phyloP scores from a whole-genome alignment of 2,113 vertebrate genomes.

The Narcine bancroftii region DNA sequence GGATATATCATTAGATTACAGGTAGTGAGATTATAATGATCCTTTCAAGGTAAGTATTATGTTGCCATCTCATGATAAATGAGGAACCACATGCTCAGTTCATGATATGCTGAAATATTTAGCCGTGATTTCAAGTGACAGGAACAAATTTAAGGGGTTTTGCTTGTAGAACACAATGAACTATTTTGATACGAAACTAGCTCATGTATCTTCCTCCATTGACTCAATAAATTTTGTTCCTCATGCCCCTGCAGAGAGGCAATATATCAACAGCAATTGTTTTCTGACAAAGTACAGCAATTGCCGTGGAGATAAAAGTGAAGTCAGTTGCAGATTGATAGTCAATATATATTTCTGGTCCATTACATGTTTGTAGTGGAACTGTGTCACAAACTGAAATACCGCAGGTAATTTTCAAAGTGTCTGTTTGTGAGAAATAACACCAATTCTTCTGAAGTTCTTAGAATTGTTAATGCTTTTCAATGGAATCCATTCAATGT shows the following conservation, averaged over 20 bases:
- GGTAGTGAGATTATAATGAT: slow-evolving; percentile 27
- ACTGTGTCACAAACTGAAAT: neutral
- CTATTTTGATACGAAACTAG: slow-evolving; percentile 3
- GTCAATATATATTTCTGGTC: too few relatives aligned
- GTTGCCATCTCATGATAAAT: slow-evolving; percentile 23
- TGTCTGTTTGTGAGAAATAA: neutral
- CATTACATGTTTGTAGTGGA: neutral
- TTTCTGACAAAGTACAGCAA: slow-evolving; percentile 9
- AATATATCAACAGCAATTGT: neutral
- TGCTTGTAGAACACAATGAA: slow-evolving; percentile 11
- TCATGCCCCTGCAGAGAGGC: neutral
- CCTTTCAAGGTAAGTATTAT: neutral
- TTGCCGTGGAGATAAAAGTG: slow-evolving; percentile 6
- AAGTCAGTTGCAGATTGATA: neutral
- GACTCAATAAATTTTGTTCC: neutral
- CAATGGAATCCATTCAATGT: neutral
- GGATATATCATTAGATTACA: neutral
- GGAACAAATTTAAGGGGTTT: neutral
- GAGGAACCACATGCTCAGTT: neutral
- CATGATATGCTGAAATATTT: slow-evolving; percentile 30
- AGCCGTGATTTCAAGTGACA: neutral
- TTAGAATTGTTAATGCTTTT: neutral
- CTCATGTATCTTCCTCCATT: neutral
- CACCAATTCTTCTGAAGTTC: neutral
- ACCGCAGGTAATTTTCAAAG: neutral